Evolutionary conservation across 2,113 vertebrate genomes (phyloP).

Genomic region (Merops nubicus): DNA sequence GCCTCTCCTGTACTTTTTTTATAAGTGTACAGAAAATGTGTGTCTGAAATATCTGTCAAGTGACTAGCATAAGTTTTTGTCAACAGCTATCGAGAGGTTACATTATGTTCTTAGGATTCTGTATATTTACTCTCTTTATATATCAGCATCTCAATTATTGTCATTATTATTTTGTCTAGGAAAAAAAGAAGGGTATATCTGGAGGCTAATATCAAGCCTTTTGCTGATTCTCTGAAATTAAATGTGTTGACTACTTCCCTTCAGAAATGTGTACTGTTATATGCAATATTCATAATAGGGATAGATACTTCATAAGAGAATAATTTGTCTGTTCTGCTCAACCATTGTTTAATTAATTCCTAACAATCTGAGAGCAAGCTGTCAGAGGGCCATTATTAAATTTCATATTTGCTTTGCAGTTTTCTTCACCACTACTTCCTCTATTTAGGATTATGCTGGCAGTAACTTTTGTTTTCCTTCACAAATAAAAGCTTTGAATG

Average conservation of each 20-base stretch:
- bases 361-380: slow-evolving; percentile 70
- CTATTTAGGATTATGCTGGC: slow-evolving; percentile 60
- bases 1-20: neutral
- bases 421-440: slow-evolving; percentile 62
- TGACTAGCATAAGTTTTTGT: neutral
- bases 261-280: slow-evolving; percentile 63
- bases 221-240: slow-evolving; percentile 70
- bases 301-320: slow-evolving; percentile 67
- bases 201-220: slow-evolving; percentile 62
- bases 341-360: slow-evolving; percentile 77
- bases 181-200: slow-evolving; percentile 56
- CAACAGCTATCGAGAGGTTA: neutral
- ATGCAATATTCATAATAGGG: slow-evolving; percentile 74
- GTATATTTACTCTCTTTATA: slow-evolving; percentile 38
- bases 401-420: slow-evolving; percentile 69
- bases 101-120: slow-evolving; percentile 11
- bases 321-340: slow-evolving; percentile 73
- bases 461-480: slow-evolving; percentile 60
- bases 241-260: slow-evolving; percentile 65
- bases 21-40: neutral
- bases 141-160: slow-evolving; percentile 50
- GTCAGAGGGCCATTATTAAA: slow-evolving; percentile 67
- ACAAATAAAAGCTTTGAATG: slow-evolving; percentile 1
- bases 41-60: neutral
- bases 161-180: slow-evolving; percentile 32